These are phyloP conservation scores for Tinamus major DNA, from an alignment of 2,797 vertebrate species.

Conservation along the genomic window DNA sequence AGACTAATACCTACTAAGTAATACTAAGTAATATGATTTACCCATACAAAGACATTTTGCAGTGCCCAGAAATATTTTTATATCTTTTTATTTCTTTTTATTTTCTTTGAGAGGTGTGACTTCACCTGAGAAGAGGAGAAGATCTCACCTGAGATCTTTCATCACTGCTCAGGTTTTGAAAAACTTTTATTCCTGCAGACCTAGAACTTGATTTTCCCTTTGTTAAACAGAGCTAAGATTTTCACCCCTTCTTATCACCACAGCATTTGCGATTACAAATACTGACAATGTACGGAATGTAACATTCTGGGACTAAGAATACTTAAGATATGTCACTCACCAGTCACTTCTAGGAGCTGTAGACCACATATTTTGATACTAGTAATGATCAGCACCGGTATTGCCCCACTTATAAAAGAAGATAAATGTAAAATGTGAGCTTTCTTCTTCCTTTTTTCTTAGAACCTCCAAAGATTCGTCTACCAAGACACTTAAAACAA, in stretches of 20 bases:
- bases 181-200: neutral
- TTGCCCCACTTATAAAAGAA: neutral
- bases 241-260: neutral
- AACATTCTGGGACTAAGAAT: neutral
- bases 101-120: neutral
- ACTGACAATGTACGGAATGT: rapidly evolving
- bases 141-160: neutral
- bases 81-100: neutral
- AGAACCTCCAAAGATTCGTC: constrained; percentile 97
- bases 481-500: constrained; percentile 96
- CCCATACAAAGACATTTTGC: neutral
- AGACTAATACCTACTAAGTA: neutral
- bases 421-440: neutral
- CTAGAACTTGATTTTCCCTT: neutral
- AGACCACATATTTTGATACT: neutral
- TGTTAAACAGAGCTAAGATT: neutral
- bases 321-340: neutral
- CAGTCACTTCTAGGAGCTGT: neutral
- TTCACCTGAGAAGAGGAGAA: neutral
- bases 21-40: neutral
- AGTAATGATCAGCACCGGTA: neutral
- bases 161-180: neutral
- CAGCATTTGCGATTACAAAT: neutral
- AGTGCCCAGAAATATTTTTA: neutral
- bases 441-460: neutral